Evolutionary conservation across 2,888 invertebrate species (phyloP), one percentile per base, ranked within the genome.

Genomic region (Drosophila limbata): DNA sequence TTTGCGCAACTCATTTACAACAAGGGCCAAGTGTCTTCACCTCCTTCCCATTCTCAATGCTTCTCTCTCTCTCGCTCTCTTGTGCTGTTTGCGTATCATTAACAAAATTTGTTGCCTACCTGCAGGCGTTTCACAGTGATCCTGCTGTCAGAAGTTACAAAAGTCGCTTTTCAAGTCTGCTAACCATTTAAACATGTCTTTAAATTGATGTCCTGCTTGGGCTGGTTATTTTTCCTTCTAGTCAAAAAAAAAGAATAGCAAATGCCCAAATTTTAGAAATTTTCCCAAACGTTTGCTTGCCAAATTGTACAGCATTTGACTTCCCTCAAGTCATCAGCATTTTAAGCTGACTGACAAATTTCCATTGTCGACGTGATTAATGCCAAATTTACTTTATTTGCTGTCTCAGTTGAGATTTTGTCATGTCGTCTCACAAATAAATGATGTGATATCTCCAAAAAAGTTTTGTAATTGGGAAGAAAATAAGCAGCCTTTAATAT

Each of bases 61-160:
- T 13, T 17, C 4, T 10, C 6, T 33, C 11, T n/a, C 25, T 56
- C 13, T 25, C 28, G 25, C 25, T 1, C 31, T 25, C 4, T 33
- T 19, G 4, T 10, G n/a, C n/a, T 28, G 17, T 79, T 81, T 82
- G 77, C 50, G 66, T 77, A 70, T 81, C 84, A 81, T 81, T 81
- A 84, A 78, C 69, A 42, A 66, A 57, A 71, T 48, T 33, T 72
- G 53, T 55, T 70, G 77, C 62, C 74, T 68, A 69, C 69, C 79
- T 77, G 62, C 28, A 62, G 74, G 81, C 81, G 55, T 28, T 80
- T 35, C 45, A 15, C 25, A 21, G 3, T 42, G 42, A 35, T 37
- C 4, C 31, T 45, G 35, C 60, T 63, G 68, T 45, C 56, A 55
- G 31, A 76, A 35, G 31, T 73, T 42, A 44, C 55, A 56, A 33